Evolutionary conservation across 2,888 invertebrate genomes (phyloP), one percentile per base, ranked within the genome.

Genomic region (Pandemis heparana): DNA sequence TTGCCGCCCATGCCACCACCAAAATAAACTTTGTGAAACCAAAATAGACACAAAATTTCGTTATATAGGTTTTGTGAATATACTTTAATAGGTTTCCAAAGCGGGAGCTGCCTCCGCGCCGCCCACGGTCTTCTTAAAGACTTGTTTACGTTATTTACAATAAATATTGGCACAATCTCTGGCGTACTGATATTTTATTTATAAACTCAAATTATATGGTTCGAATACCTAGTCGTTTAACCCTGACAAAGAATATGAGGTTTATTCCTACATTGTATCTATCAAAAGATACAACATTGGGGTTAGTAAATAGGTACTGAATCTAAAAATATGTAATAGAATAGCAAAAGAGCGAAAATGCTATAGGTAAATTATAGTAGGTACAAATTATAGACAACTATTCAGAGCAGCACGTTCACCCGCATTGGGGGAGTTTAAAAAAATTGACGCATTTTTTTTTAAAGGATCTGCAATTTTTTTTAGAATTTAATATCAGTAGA

Each of bases 11-110:
- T 1, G 16, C 53, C 59, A 46, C 38, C 46, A 51, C 59, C 63
- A 32, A 63, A 43, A 53, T 67, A 62, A 71, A 68, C 46, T 56
- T 72, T 2, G 18, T n/a, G 38, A 66, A 66, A 53, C 18, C 10
- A 18, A 53, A 66, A 66, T 53, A 41, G 14, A 41, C 7, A 53
- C 46, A 46, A 46, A 62, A 46, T 14, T 14, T 18, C 6, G 8
- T 14, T 23, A 46, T 9, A 46, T 63, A 46, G 9, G 32, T 43
- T 6, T 63, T 32, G 23, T 46, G 23, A 63, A 63, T 46, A 63
- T 23, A 23, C 46, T 23, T 63, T 18, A 16, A 62, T 43, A 16
- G 41, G 43, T 41, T 41, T 41, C 62, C 12, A n/a, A n/a, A 43
- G 14, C 46, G 18, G 23, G 14, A 32, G 41, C 46, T 14, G 9